These are phyloP conservation scores for Ptychoptera albimana DNA, from an alignment of 2,888 invertebrate genomes.

Conservation along the genomic window DNA sequence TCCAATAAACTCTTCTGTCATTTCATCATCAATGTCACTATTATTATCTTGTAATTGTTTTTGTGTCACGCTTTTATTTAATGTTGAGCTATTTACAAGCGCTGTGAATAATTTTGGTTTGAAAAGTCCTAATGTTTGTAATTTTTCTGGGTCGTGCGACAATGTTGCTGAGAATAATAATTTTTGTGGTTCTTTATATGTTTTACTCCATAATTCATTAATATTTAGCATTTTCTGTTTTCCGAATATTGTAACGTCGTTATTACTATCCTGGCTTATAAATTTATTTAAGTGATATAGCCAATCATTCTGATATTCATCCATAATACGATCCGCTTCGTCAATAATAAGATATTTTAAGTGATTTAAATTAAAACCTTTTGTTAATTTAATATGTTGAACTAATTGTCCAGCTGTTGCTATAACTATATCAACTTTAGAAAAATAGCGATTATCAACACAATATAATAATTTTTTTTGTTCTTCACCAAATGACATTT, in stretches of 20 bases:
- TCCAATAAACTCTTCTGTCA: slow-evolving; percentile 41
- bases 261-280: slow-evolving; percentile 31
- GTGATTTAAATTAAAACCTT: slow-evolving; percentile 55
- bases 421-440: slow-evolving; percentile 64
- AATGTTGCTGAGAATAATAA: slow-evolving; percentile 94
- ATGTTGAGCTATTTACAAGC: slow-evolving; percentile 26
- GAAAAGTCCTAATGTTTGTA: slow-evolving; percentile 76
- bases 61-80: neutral
- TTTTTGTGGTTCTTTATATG: slow-evolving; percentile 52
- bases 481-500: slow-evolving; percentile 47
- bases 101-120: slow-evolving; percentile 85
- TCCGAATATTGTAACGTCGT: slow-evolving; percentile 33
- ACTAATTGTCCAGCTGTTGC: slow-evolving; percentile 88
- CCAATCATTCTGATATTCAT: slow-evolving; percentile 86
- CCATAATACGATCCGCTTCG: slow-evolving; percentile 92
- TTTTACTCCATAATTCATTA: slow-evolving; percentile 18
- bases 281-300: slow-evolving; percentile 62
- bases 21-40: slow-evolving; percentile 13
- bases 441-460: slow-evolving; percentile 20
- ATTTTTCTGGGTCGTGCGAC: slow-evolving; percentile 89
- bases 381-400: slow-evolving; percentile 75
- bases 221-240: slow-evolving; percentile 23
- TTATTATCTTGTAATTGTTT: neutral
- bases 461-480: slow-evolving; percentile 40
- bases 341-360: slow-evolving; percentile 79